Base-by-base conservation (phyloP, 1,140 invertebrate species). In the Ostrea denselamellosa region DNA sequence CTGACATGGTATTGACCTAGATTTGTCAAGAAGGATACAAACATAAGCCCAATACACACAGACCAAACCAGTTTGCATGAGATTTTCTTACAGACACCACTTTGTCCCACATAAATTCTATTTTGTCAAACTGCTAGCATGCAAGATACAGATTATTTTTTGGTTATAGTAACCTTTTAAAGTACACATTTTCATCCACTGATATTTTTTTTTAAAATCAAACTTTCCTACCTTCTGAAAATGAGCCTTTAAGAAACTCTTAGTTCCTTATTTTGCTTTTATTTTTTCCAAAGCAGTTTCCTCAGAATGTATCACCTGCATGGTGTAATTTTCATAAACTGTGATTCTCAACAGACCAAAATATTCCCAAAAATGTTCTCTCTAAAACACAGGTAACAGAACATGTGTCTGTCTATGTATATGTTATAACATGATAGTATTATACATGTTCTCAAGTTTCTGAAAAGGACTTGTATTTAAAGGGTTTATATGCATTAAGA, bases 11-110 rank as follows among this genome's bases (percentile, higher is more conserved):
- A 28, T 77, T 77, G 68, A 77, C 68, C 68, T 25, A 77, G 22
- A 77, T 77, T 77, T 77, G 68, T 77, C 68, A 77, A 77, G 68
- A 34, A 34, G 68, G 68, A 77, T 77, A 77, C 25, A 77, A 34
- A 28, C 28, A 28, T 77, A 77, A 77, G 25, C 68, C 68, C 28
- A 77, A 77, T 77, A 77, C 68, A 77, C 68, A 77, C 68, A 77
- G 8, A 77, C 68, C 8, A 25, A 17, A 28, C 25, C 68, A 77
- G 68, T 77, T 77, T 77, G 68, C 68, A 3, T 77, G 68, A 17
- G 28, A 77, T 77, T 77, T 77, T 34, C 22, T 62, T 77, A 34
- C 68, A 77, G 28, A 77, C 28, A 77, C 68, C 68, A 77, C 68
- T 77, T 77, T 77, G 68, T 77, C 28, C 28, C 68, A 71, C 9